A percentile compares a stretch with the other conserved stretches of the same genome.
phyloP scores from a whole-genome alignment of 1,140 invertebrate species.

The Drosophila novamexicana region DNA sequence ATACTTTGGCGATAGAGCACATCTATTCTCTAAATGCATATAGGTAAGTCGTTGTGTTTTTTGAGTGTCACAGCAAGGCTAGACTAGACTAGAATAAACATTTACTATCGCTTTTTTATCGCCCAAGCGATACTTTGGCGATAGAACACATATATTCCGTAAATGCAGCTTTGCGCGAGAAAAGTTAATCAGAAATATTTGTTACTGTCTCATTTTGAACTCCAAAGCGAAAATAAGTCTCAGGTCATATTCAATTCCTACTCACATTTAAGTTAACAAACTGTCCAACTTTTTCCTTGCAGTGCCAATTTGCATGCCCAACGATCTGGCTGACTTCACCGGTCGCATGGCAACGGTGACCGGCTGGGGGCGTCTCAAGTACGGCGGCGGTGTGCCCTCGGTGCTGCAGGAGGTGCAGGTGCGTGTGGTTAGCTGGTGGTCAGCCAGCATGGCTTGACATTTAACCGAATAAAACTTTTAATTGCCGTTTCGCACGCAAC shows the following conservation, averaged over 20 bases:
- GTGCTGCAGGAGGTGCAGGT: constrained; percentile 95
- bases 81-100: too few relatives aligned
- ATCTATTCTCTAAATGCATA: too few relatives aligned
- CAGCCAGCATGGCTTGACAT: background rate
- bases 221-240: background rate
- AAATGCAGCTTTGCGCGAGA: too few relatives aligned
- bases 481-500: constrained; percentile 34
- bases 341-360: constrained; percentile 93
- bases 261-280: background rate
- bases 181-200: too few relatives aligned
- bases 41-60: too few relatives aligned
- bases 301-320: constrained; percentile 96
- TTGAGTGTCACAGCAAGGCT: too few relatives aligned
- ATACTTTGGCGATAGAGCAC: too few relatives aligned
- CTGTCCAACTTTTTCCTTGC: constrained; percentile 46
- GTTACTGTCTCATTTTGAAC: background rate
- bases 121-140: too few relatives aligned
- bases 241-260: background rate
- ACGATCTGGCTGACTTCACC: constrained; percentile 92
- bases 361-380: constrained; percentile 89
- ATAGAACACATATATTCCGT: too few relatives aligned
- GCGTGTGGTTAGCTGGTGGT: constrained; percentile 8
- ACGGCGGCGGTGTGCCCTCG: constrained; percentile 94
- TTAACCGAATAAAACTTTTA: constrained; percentile 10
- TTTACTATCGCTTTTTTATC: too few relatives aligned